Conservation (phyloP, 2,888 invertebrate species). For the Pristionchus exspectatus region DNA sequence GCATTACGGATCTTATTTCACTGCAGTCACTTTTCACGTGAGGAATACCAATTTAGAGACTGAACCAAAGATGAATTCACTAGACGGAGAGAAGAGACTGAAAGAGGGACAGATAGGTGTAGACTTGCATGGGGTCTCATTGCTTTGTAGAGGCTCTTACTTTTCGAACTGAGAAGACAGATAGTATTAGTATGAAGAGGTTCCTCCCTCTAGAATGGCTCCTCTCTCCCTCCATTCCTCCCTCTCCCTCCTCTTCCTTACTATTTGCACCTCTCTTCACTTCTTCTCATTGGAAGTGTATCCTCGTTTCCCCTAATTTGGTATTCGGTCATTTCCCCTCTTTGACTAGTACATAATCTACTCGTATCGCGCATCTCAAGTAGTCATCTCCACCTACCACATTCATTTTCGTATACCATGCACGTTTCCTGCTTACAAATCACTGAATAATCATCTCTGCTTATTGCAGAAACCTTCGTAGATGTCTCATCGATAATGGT, state of each 20-base stretch:
- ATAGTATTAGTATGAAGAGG: not conserved
- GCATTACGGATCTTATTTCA: not conserved
- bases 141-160: not conserved
- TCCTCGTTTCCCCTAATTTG: constrained; percentile 4
- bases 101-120: not conserved
- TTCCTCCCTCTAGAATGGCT: not conserved
- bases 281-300: constrained; percentile 19
- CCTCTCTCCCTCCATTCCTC: not conserved
- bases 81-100: not conserved
- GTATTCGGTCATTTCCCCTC: constrained; percentile 30
- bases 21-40: constrained; percentile 31
- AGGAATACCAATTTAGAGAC: not conserved
- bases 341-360: constrained; percentile 41
- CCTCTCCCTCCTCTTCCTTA: not conserved
- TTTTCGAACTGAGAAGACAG: not conserved
- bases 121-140: not conserved
- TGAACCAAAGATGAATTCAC: not conserved
- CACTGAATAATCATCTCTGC: not conserved
- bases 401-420: not conserved
- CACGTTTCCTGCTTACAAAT: not conserved
- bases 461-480: not conserved
- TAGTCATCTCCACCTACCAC: not conserved
- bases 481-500: constrained; percentile 25
- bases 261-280: constrained; percentile 26
- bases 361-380: constrained; percentile 13